Base-by-base conservation (phyloP, 23 tunicate species). In the Oikopleura vanhoeffeni region DNA sequence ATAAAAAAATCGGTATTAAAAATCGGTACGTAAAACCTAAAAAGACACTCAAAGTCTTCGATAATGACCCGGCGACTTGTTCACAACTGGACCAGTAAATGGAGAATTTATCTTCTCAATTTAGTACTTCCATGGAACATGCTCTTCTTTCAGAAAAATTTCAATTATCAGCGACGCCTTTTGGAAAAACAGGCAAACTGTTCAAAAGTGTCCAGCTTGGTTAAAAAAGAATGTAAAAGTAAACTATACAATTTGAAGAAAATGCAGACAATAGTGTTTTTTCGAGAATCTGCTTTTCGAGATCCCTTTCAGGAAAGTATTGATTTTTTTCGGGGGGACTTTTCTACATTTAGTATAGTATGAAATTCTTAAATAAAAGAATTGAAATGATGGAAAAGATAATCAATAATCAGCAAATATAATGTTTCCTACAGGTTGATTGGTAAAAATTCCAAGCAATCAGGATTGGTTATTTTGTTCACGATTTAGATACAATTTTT, bases 261-360 rank as follows among this genome's bases (percentile, higher is more conserved):
- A 32, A 71, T 32, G 27, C 34, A 18, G 38, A 71, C 27, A 33
- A 4, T 13, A 71, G 2, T 71, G 4, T 18, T 71, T 71, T 32
- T 71, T 3, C 27, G 27, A 18, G 79, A 71, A 32, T 71, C 79
- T 38, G 79, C 79, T 2, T 13, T 30, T 13, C 27, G 79, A 28
- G 35, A 71, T 71, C 79, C 79, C 4, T 71, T 71, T 71, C 79
- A 71, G 79, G 79, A 2, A 71, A 13, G 64, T 49, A 24, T 49
- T 49, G n/a, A n/a, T n/a, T n/a, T n/a, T n/a, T n/a, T n/a, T n/a
- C n/a, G n/a, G n/a, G n/a, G n/a, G n/a, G n/a, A n/a, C n/a, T n/a
- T n/a, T n/a, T n/a, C n/a, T n/a, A n/a, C n/a, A n/a, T n/a, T n/a
- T n/a, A n/a, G n/a, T n/a, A n/a, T n/a, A n/a, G n/a, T n/a, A n/a